Base-by-base conservation (phyloP, 2,797 vertebrate species). In the Luscinia luscinia region DNA sequence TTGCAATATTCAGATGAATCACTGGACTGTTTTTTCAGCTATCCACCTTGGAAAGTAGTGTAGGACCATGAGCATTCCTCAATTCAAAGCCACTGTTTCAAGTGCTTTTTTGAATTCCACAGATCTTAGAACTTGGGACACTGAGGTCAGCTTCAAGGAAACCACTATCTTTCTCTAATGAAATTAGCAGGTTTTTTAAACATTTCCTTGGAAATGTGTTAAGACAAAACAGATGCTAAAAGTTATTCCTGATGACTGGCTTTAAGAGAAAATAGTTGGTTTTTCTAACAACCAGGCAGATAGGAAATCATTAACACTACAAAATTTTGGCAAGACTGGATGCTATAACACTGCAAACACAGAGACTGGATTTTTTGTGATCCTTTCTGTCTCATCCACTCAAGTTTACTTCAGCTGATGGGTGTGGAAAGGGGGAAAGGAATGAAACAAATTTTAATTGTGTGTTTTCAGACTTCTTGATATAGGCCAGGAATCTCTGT, bases 151-250 rank as follows among this genome's bases (percentile, higher is more conserved):
- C 52, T 62, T 73, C 51, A 93, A 72, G 69, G 70, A 94, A 91
- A 79, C 58, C 17, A 23, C 43, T 45, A 34, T 27, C 51, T 32
- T 78, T 43, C 32, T 67, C 76, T 88, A 94, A 90, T 16, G 18
- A 91, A 96, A 91, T 79, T 88, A 94, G 51, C 41, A 12, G 9
- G 52, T 36, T 84, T 78, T 86, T 91, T 59, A 78, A 74, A 58
- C 52, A 92, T 87, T 94, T 93, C 70, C 52, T 86, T 11, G 5
- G 32, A 92, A 91, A 93, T 57, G 32, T 48, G 57, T 48, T 93
- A 90, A 90, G 59, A 90, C 2, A 20, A 93, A 96, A 87, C 82
- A 96, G 92, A 94, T 90, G 87, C 84, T 79, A 41, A n/a, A 87
- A 52, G 85, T 73, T 94, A 84, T 61, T 95, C 52, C 91, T 88